These are phyloP conservation scores for Tenthredo scrophulariae DNA, from an alignment of 2,888 invertebrate species.

Conservation along the genomic window DNA sequence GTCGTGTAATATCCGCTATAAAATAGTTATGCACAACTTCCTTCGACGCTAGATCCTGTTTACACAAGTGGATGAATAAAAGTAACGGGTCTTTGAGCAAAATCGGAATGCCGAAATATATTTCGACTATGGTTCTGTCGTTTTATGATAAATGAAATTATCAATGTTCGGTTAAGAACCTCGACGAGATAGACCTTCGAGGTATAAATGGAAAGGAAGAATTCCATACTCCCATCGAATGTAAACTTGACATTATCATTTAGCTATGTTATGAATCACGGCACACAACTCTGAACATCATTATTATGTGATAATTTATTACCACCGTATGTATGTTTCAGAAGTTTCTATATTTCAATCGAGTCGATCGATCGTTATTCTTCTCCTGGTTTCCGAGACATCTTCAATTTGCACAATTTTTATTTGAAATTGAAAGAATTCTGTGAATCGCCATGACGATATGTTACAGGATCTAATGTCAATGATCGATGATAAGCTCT, in stretches of 20 bases:
- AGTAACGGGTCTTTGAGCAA: not conserved
- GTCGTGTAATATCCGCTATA: conserved; percentile 12
- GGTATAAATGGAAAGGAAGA: not conserved
- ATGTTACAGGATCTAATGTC: no score
- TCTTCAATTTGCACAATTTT: not conserved
- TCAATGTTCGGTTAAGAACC: not conserved
- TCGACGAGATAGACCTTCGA: not conserved
- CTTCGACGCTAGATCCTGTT: not conserved
- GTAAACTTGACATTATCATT: not conserved
- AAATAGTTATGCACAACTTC: conserved; percentile 2
- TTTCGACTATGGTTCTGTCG: not conserved
- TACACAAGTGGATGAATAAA: not conserved
- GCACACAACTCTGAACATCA: not conserved
- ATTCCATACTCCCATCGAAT: no score
- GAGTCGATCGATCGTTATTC: not conserved
- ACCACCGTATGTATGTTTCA: no score
- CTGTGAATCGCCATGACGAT: not conserved
- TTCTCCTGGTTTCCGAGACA: not conserved
- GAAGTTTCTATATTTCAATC: no score
- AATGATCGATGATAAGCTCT: not conserved
- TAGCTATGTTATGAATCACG: not conserved
- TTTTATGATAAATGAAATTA: not conserved
- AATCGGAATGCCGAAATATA: not conserved
- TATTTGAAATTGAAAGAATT: not conserved
- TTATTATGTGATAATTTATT: not conserved